phyloP scores from a whole-genome alignment of 2,888 invertebrate species.

The Trisateles emortualis region DNA sequence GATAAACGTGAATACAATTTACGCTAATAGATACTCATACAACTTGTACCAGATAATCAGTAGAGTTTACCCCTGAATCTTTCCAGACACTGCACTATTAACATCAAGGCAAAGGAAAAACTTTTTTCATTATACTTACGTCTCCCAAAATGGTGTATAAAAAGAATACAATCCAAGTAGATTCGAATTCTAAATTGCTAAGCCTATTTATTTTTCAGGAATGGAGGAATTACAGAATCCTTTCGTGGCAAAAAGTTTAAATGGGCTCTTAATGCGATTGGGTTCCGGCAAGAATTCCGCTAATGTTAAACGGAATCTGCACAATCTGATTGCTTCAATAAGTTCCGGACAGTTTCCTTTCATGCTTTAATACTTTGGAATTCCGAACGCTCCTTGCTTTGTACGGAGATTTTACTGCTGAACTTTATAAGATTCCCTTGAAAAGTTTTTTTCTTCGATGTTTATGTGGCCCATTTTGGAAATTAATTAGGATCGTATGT shows the following conservation, averaged over 20 bases:
- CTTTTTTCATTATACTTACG: constrained; percentile 49
- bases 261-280: constrained; percentile 82
- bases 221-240: constrained; percentile 72
- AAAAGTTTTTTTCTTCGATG: constrained; percentile 39
- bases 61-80: constrained; percentile 14
- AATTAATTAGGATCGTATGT: constrained; percentile 42
- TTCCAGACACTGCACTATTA: constrained; percentile 34
- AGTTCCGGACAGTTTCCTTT: constrained; percentile 80
- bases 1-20: background rate
- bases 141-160: constrained; percentile 37
- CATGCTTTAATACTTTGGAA: constrained; percentile 78
- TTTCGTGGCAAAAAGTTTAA: constrained; percentile 79
- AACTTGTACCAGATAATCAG: constrained; percentile 32
- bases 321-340: constrained; percentile 84
- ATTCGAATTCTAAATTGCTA: constrained; percentile 57
- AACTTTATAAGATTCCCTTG: constrained; percentile 53
- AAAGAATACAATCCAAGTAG: constrained; percentile 48
- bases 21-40: constrained; percentile 2
- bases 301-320: constrained; percentile 82
- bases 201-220: constrained; percentile 70
- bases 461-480: constrained; percentile 41
- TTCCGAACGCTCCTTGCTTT: constrained; percentile 62
- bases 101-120: constrained; percentile 30
- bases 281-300: constrained; percentile 78
- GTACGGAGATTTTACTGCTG: constrained; percentile 56